Evolutionary conservation across 2,888 invertebrate genomes (phyloP).

Genomic region (Parnassius orleans): DNA sequence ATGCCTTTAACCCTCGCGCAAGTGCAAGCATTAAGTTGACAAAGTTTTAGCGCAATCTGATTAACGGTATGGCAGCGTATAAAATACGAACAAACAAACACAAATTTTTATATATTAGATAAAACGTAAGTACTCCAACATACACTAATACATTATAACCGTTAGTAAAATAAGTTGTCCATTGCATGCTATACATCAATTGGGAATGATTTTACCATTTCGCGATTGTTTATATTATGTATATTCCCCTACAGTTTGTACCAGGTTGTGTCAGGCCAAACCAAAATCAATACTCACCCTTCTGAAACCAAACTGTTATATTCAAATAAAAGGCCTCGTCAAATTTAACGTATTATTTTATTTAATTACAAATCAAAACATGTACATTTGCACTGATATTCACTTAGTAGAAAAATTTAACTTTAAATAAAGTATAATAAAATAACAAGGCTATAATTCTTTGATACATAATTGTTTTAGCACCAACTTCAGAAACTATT

Average conservation of each 20-base stretch:
- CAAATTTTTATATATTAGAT: too few species aligned
- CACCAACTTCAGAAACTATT: too few species aligned
- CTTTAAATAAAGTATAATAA: too few species aligned
- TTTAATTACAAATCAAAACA: constrained; percentile 40
- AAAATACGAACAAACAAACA: too few species aligned
- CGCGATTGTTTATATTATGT: constrained; percentile 3
- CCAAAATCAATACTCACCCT: constrained; percentile 32
- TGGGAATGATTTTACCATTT: constrained; percentile 13
- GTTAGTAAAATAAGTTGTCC: not conserved
- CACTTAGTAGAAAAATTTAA: not conserved
- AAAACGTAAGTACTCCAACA: too few species aligned
- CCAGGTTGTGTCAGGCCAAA: constrained; percentile 33
- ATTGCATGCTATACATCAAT: constrained; percentile 21
- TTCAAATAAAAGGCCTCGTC: constrained; percentile 13
- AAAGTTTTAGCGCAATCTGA: too few species aligned
- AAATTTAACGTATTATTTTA: constrained; percentile 5
- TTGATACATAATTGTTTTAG: too few species aligned
- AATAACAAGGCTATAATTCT: too few species aligned
- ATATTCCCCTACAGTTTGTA: constrained; percentile 26
- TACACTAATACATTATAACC: not conserved
- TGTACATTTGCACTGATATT: constrained; percentile 29
- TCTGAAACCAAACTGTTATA: constrained; percentile 11
- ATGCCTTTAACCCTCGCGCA: too few species aligned
- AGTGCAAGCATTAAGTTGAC: too few species aligned
- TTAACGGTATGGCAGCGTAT: too few species aligned